Percentiles rank a stretch among this genome's conserved stretches.
Evolutionary conservation across 2,888 invertebrate genomes (phyloP).

Genomic region (Drosophila tanythrix): DNA sequence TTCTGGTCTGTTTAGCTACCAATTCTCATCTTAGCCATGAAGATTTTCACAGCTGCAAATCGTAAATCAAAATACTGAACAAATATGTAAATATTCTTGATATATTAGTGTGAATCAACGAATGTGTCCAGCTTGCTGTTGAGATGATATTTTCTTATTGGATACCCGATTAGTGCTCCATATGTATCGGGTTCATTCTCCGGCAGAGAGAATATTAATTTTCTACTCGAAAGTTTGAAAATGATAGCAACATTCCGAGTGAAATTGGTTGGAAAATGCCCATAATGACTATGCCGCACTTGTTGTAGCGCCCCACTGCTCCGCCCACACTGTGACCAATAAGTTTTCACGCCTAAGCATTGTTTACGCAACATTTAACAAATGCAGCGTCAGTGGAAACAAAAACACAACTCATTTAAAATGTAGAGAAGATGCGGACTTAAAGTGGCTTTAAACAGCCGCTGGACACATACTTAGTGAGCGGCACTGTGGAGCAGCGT

Average conservation of each 20-base stretch:
- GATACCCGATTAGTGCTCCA: background rate
- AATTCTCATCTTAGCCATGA: background rate
- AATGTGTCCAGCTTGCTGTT: no score
- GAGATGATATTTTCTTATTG: background rate
- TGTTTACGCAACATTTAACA: slow-evolving; percentile 74
- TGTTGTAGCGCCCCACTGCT: background rate
- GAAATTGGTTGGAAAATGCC: slow-evolving; percentile 73
- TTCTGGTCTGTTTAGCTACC: background rate
- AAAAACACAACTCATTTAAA: slow-evolving; percentile 39
- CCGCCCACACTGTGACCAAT: slow-evolving; percentile 43
- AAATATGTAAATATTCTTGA: no score
- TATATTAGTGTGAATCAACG: no score
- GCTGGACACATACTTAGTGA: slow-evolving; percentile 50
- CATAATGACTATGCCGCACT: slow-evolving; percentile 40
- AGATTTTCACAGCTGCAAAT: background rate
- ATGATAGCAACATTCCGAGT: slow-evolving; percentile 39
- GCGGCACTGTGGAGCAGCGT: slow-evolving; percentile 37
- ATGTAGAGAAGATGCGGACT: slow-evolving; percentile 7
- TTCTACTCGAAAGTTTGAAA: slow-evolving; percentile 7
- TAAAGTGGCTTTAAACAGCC: slow-evolving; percentile 12
- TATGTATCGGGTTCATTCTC: background rate
- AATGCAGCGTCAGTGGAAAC: slow-evolving; percentile 68
- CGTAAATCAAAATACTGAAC: no score
- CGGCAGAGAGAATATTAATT: slow-evolving; percentile 3
- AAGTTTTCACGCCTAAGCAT: slow-evolving; percentile 69